Conservation (phyloP, 1,140 invertebrate genomes). For the Condylostylus longicornis region DNA sequence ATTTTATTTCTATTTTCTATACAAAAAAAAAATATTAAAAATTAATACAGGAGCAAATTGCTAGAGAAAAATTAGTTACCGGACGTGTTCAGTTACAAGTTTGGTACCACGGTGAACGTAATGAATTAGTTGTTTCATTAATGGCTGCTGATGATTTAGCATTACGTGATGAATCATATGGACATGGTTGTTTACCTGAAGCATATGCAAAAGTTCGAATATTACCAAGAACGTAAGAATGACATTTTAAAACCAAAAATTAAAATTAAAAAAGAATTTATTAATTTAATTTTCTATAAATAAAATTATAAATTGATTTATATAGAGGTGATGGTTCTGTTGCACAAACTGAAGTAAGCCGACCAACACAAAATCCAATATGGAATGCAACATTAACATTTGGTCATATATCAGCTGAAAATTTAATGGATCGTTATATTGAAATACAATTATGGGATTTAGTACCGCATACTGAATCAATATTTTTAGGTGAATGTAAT, state of each 20-base stretch:
- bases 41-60: constrained; percentile 58
- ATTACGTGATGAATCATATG: constrained; percentile 53
- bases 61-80: constrained; percentile 54
- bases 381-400: constrained; percentile 84
- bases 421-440: constrained; percentile 59
- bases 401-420: constrained; percentile 55
- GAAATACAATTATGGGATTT: constrained; percentile 80
- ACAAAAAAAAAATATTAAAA: no score
- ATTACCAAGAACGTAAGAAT: constrained; percentile 56
- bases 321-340: constrained; percentile 52
- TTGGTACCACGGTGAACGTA: constrained; percentile 67
- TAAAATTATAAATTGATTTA: no score
- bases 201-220: constrained; percentile 68
- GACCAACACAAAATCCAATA: constrained; percentile 67
- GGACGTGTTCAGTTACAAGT: constrained; percentile 71
- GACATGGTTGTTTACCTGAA: constrained; percentile 57
- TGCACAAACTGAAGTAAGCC: constrained; percentile 64
- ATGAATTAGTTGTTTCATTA: constrained; percentile 65
- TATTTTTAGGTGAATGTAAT: constrained; percentile 69
- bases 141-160: constrained; percentile 71
- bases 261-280: no score
- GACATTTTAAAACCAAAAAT: not conserved
- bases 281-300: no score
- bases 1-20: no score
- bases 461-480: constrained; percentile 60